These are phyloP conservation scores for Mimachlamys varia DNA, from an alignment of 2,888 invertebrate species.

Conservation along the genomic window DNA sequence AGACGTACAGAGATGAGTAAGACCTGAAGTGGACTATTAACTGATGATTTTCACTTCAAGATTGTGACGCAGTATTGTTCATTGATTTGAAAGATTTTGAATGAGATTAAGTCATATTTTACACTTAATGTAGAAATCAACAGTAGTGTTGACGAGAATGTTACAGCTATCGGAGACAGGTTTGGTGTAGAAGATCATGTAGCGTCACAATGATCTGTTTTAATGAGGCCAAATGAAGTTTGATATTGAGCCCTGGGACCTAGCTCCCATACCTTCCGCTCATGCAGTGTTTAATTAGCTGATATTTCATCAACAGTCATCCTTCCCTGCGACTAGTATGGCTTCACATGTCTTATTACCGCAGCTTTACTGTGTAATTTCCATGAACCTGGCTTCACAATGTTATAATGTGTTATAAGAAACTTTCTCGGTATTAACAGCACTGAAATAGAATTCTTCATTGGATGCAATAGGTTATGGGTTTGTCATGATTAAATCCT, in stretches of 20 bases:
- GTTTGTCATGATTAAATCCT: not conserved
- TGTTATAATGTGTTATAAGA: not conserved
- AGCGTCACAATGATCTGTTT: not conserved
- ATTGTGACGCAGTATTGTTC: not conserved
- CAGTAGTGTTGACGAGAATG: not conserved
- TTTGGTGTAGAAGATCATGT: not conserved
- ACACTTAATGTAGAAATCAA: not conserved
- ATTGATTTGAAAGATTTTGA: constrained; percentile 21
- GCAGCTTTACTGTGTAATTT: not conserved
- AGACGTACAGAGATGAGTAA: not conserved
- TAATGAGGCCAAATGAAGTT: not conserved
- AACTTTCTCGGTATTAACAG: not conserved
- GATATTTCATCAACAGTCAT: not conserved
- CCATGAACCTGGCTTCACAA: not conserved
- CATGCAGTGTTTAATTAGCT: not conserved
- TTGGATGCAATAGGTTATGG: not conserved
- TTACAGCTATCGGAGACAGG: not conserved
- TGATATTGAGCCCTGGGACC: constrained; percentile 4
- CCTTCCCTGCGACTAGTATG: not conserved
- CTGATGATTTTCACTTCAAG: not conserved
- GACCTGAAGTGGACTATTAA: not conserved
- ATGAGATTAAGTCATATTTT: constrained; percentile 4
- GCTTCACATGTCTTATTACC: not conserved
- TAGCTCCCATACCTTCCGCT: not conserved
- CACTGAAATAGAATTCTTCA: not conserved